phyloP scores from a whole-genome alignment of 2,113 vertebrate species.

The Vidua chalybeata region DNA sequence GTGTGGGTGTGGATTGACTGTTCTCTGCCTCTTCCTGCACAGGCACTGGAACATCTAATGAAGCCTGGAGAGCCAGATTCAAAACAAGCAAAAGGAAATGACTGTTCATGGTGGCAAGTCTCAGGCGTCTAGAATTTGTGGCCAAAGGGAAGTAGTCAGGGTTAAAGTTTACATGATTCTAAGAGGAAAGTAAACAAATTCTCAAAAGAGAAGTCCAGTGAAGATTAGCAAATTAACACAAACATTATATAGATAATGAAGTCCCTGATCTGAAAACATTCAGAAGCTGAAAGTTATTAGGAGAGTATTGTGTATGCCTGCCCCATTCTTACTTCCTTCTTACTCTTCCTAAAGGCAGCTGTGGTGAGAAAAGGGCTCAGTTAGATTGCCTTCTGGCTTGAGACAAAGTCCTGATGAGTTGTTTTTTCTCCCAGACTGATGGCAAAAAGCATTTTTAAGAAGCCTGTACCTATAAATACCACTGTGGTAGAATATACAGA shows the following conservation, averaged over 20 bases:
- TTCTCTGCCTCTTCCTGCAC: background rate
- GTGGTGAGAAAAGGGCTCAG: background rate
- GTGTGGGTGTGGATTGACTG: background rate
- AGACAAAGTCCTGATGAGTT: background rate
- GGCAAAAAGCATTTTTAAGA: background rate
- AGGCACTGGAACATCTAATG: background rate
- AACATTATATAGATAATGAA: background rate
- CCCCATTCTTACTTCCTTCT: background rate
- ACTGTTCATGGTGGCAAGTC: background rate
- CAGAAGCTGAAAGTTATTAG: background rate
- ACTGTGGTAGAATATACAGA: background rate
- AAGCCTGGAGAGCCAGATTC: background rate
- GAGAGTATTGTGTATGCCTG: background rate
- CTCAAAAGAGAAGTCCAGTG: background rate
- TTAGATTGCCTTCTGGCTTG: background rate
- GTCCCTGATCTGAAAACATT: background rate
- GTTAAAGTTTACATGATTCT: background rate
- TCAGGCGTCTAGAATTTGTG: background rate
- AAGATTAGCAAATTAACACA: background rate
- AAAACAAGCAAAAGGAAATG: conserved; percentile 11
- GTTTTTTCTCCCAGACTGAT: background rate
- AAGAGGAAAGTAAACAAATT: background rate
- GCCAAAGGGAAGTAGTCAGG: background rate
- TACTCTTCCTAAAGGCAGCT: background rate
- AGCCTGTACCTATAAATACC: background rate